These are phyloP conservation scores for Dendrocincla tyrannina DNA, from an alignment of 2,797 vertebrate genomes.

Conservation along the genomic window DNA sequence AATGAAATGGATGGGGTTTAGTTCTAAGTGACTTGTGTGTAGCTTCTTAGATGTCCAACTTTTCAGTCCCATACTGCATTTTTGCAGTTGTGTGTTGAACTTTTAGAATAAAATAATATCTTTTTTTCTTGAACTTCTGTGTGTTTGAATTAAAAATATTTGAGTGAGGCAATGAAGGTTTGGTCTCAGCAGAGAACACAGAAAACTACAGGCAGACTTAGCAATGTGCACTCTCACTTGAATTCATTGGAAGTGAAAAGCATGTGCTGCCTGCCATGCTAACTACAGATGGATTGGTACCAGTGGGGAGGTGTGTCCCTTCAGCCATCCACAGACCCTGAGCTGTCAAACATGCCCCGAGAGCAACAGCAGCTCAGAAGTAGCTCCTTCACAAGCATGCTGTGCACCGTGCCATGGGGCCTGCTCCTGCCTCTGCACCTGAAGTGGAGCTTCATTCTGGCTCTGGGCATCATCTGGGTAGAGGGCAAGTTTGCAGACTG, in stretches of 20 bases:
- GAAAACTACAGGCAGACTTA: neutral
- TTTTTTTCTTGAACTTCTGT: neutral
- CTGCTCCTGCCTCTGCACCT: accelerated
- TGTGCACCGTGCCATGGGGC: neutral
- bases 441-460: neutral
- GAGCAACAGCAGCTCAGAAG: neutral
- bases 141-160: neutral
- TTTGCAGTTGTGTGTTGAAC: neutral
- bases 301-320: neutral
- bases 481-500: neutral
- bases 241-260: neutral
- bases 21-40: neutral
- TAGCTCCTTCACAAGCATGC: neutral
- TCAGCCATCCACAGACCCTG: neutral
- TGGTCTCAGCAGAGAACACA: neutral
- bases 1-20: neutral
- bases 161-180: accelerated
- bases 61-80: neutral
- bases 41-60: neutral
- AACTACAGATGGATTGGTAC: neutral
- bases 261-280: accelerated
- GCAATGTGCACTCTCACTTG: neutral
- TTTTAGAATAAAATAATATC: neutral
- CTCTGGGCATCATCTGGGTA: neutral
- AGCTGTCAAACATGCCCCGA: neutral